Base-by-base conservation (phyloP, 2,797 vertebrate species). In the Falco rusticolus region DNA sequence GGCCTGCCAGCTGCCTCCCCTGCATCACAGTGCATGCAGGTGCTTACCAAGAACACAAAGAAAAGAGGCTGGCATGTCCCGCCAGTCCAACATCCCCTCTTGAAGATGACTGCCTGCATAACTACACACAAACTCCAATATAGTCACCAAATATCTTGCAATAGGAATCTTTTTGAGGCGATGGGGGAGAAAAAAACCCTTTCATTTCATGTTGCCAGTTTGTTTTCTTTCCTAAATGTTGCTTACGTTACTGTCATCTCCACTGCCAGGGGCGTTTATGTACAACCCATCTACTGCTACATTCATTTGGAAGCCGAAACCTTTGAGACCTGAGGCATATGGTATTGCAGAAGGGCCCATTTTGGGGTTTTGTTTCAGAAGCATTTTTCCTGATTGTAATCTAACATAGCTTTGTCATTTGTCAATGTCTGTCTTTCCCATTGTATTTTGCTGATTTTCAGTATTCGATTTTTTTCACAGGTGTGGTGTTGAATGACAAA, bases 161-260 rank as follows among this genome's bases (percentile, higher is more conserved):
- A 60, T 24, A 60, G 34, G 77, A 81, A 72, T 66, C 25, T 63
- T 81, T 33, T 28, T 19, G 17, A 18, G 45, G 45, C 6, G 18
- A 17, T 45, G 45, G 45, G 17, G 45, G 45, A 45, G 45, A 45
- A 45, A 18, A 57, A 41, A 50, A 0, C 1, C 18, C 17, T 64
- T 61, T 61, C 43, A 26, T 14, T 89, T 93, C 82, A 95, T 90
- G 70, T 78, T 87, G 50, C 53, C 84, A 81, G 90, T 95, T 96
- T 95, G 51, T 95, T 97, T 97, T 90, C 56, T 88, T 96, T 91
- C 82, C 80, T 93, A 96, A 94, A 93, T 77, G 74, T 88, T 95
- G 45, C 65, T 95, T 93, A 91, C 88, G 81, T 72, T 87, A 80
- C 83, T 95, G 86, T 94, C 86, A 95, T 88, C 77, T 89, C 71